phyloP scores from a whole-genome alignment of 2,113 vertebrate genomes.

The Pipra filicauda region DNA sequence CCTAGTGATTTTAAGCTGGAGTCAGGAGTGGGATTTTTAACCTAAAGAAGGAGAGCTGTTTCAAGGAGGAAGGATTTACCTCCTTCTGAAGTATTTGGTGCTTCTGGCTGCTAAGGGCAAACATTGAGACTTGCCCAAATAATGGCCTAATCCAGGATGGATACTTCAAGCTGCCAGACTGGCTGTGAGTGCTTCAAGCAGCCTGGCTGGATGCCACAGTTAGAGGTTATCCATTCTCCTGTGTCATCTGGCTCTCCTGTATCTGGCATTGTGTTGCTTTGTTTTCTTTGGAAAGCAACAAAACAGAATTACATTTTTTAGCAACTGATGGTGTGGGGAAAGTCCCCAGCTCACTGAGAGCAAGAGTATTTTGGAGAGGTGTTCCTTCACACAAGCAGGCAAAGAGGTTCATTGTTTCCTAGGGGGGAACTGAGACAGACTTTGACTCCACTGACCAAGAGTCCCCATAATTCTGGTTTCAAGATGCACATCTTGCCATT shows the following conservation, averaged over 20 bases:
- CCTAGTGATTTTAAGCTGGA: not conserved
- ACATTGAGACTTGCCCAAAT: not conserved
- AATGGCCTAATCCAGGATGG: not conserved
- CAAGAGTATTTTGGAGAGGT: not conserved
- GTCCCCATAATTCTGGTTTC: not conserved
- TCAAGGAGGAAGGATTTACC: not conserved
- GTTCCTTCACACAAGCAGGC: not conserved
- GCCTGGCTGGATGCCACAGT: not conserved
- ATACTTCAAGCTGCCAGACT: not conserved
- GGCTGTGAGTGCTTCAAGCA: not conserved
- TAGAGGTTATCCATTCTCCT: not conserved
- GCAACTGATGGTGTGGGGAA: not conserved
- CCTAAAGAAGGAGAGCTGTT: not conserved
- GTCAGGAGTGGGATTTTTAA: not conserved
- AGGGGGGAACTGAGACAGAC: not conserved
- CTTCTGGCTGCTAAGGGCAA: not conserved
- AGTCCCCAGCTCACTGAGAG: not conserved
- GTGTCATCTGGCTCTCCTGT: not conserved
- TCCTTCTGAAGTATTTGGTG: not conserved
- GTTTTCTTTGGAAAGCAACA: not conserved
- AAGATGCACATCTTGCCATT: not conserved
- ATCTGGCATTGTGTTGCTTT: not conserved
- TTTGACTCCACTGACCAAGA: not conserved
- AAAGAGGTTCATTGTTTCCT: not conserved
- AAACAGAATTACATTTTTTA: not conserved